Evolutionary conservation across 2,797 vertebrate genomes (phyloP), one percentile per base, ranked within the genome.

Genomic region (Clarias fuscus): DNA sequence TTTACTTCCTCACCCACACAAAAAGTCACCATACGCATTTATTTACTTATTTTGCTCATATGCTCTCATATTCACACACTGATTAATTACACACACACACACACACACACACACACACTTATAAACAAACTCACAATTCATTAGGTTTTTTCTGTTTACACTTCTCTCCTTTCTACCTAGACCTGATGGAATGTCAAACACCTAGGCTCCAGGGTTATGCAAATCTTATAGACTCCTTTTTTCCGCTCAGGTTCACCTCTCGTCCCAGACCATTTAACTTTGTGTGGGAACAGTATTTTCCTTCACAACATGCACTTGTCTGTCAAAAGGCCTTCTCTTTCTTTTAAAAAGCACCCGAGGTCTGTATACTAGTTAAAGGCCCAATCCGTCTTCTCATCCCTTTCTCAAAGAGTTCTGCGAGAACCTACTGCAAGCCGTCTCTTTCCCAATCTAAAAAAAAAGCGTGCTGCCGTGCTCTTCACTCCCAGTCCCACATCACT

Each of bases 141-240:
- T 68, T 40, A 27, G 2, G 13, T 33, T 13, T 43, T 43, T 37
- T n/a, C 24, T 30, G n/a, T 33, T 17, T 15, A 17, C 24, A 33
- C 2, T 6, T 11, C 33, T 62, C 27, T 61, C 43, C 53, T 53
- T 14, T 85, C 53, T 61, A 73, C 82, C 79, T 84, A 43, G 59
- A 62, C 4, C 59, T 82, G 82, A 37, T 48, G 13, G 78, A 86
- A 85, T 82, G 70, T 86, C 86, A 88, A 80, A 85, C 3, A 33
- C 78, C 27, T 7, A 40, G 82, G 83, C 65, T 77, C 77, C 83
- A 30, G 71, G 67, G 77, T 70, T 53, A 89, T 85, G 77, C 82
- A 86, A 87, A 79, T 84, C 84, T 78, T 86, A 88, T 85, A 33
- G 67, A 84, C 82, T 59, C 79, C 86, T 89, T 62, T 85, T 88